Evolutionary conservation across 2,113 vertebrate genomes (phyloP), one percentile per base, ranked within the genome.

Genomic region (Stomatorhinus ivindoensis): DNA sequence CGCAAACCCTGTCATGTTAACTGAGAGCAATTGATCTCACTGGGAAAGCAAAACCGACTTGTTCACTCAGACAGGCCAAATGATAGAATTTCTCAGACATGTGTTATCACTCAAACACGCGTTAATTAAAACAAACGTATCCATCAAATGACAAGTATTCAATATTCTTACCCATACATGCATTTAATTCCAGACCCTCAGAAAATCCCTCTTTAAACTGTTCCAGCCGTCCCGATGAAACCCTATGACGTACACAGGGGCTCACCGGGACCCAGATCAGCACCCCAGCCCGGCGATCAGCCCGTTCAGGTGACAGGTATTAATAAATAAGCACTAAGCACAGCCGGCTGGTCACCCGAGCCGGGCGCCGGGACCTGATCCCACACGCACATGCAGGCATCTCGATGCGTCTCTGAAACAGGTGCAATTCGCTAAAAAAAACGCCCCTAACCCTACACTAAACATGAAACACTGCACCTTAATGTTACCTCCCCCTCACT

Each of bases 281-380:
- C 9, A 31, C 10, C n/a, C n/a, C 61, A 69, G 9, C 9, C 61
- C n/a, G n/a, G 61, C 3, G n/a, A 69, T 13, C 86, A 90, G 65
- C 0, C 93, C 90, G 94, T 93, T 96, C 95, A 92, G 92, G 93
- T 95, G 94, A 94, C 95, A 94, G 24, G 19, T 93, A 95, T 95
- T 84, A 95, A 95, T 96, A 93, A 95, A 92, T 95, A 90, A 96
- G 13, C 13, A 51, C 50, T 51, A 51, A 17, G 88, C 65, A 92
- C 51, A 90, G 90, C 85, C 83, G 82, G 50, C 88, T 19, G 87
- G 92, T 91, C 91, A 95, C 94, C 94, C 92, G 94, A 94, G 92
- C 93, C 90, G 92, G 92, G 83, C 21, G 13, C 47, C 2, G 44
- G 89, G 91, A 95, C 92, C 93, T 89, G 93, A 95, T 92, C 94